Conservation (phyloP, 2,797 vertebrate species). For the Brachyrhaphis roseni region DNA sequence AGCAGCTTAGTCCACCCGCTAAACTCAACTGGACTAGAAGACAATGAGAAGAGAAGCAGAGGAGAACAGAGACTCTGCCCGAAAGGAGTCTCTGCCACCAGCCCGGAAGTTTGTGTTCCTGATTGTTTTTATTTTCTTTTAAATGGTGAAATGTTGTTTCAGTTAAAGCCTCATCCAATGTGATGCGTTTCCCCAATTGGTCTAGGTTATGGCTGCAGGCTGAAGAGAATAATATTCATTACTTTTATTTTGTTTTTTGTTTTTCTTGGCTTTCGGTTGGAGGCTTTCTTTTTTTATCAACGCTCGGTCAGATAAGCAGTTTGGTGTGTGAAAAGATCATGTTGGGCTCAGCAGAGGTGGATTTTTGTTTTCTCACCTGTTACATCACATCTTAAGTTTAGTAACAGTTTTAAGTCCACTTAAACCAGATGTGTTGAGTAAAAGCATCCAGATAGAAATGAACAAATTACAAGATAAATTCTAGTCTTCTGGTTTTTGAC, state of each 20-base stretch:
- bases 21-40: constrained; percentile 32
- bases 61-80: constrained; percentile 57
- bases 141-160: constrained; percentile 34
- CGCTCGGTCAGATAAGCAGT: constrained; percentile 13
- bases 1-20: constrained; percentile 25
- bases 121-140: constrained; percentile 62
- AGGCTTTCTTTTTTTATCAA: constrained; percentile 38
- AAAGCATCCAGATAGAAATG: constrained; percentile 5
- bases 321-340: constrained; percentile 36
- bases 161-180: constrained; percentile 28
- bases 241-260: constrained; percentile 36
- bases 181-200: constrained; percentile 31
- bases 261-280: constrained; percentile 38
- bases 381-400: constrained; percentile 20
- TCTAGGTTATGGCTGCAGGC: constrained; percentile 50
- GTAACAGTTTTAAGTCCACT: constrained; percentile 4
- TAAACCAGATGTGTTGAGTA: constrained; percentile 15
- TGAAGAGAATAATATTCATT: constrained; percentile 45
- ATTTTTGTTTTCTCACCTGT: constrained; percentile 35
- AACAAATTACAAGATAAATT: constrained; percentile 14
- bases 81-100: constrained; percentile 74
- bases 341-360: constrained; percentile 25
- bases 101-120: constrained; percentile 61
- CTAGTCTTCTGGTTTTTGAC: constrained; percentile 8
- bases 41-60: constrained; percentile 34